A percentile compares a stretch with the other conserved stretches of the same genome.
phyloP scores from a whole-genome alignment of 2,888 invertebrate species.

The Diadromus collaris region DNA sequence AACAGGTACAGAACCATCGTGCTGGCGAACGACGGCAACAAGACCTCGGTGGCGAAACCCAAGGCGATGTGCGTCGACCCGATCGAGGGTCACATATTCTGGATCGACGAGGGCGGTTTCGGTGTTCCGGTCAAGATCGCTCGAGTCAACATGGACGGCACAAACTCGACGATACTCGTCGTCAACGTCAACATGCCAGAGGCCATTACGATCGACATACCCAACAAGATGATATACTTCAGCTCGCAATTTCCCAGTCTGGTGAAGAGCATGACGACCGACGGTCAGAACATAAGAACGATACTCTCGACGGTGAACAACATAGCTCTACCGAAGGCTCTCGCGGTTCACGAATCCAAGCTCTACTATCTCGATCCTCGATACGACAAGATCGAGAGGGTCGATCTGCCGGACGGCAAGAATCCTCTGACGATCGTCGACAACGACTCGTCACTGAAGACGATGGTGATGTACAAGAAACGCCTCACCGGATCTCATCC shows the following conservation, averaged over 20 bases:
- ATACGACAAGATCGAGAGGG: slow-evolving; percentile 93
- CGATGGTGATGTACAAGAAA: slow-evolving; percentile 93
- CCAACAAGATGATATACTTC: slow-evolving; percentile 93
- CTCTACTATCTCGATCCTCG: slow-evolving; percentile 94
- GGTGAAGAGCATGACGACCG: slow-evolving; percentile 87
- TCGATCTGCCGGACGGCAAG: slow-evolving; percentile 90
- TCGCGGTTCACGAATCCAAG: slow-evolving; percentile 90
- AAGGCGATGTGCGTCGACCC: slow-evolving; percentile 95
- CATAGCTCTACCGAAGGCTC: slow-evolving; percentile 89
- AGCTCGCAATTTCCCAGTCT: slow-evolving; percentile 89
- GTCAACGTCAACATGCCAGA: slow-evolving; percentile 89
- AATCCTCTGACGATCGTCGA: slow-evolving; percentile 86
- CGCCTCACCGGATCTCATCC: slow-evolving; percentile 91
- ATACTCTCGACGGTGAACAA: slow-evolving; percentile 87
- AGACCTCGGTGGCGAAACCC: slow-evolving; percentile 92
- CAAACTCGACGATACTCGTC: slow-evolving; percentile 87
- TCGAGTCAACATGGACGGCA: slow-evolving; percentile 96
- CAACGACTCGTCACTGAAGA: slow-evolving; percentile 93
- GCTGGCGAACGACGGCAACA: slow-evolving; percentile 93
- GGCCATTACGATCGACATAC: slow-evolving; percentile 92
- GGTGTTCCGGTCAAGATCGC: slow-evolving; percentile 95
- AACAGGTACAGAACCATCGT: slow-evolving; percentile 92
- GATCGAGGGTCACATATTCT: slow-evolving; percentile 93
- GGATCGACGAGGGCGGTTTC: slow-evolving; percentile 97
- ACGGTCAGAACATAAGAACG: slow-evolving; percentile 86